Evolutionary conservation across 2,797 vertebrate genomes (phyloP), one percentile per base, ranked within the genome.

Genomic region (Schizopygopsis pylzovi): DNA sequence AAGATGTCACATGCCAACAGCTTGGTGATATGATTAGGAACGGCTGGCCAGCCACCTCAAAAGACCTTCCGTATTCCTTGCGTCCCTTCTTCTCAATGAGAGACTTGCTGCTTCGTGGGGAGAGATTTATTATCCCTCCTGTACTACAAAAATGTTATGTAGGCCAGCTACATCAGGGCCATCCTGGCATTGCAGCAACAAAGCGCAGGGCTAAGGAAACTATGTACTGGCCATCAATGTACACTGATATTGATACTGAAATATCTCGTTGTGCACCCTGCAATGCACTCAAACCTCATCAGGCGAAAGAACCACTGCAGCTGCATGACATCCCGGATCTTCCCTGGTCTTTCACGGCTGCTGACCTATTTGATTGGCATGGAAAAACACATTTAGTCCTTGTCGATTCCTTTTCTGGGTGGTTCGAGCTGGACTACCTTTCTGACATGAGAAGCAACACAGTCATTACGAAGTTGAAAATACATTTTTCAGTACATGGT

Each of bases 251-350:
- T 11, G 28, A 54, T 4, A 33, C 16, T 37, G 73, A 76, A 2
- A 9, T 76, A 1, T 54, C 47, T 54, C 18, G 5, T 37, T 68
- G 33, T 0, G 0, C 15, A 67, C 65, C 73, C 25, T 54, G 16
- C 33, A 39, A 68, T 68, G 65, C 65, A 39, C 33, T 68, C 16
- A 54, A 37, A 76, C 18, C 28, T 3, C 73, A 54, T 76, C 28
- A 54, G 25, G 1, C 0, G 6, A 76, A 54, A 54, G 16, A 76
- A 76, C 18, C 49, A 20, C 25, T 71, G 39, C 80, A 71, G 6
- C 59, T 84, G 18, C 59, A 84, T 47, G 63, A 72, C n/a, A 61
- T 72, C 15, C 65, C 39, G 7, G 25, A 85, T 71, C 37, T 25
- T 39, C 45, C 7, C 1, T 68, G 45, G 59, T 47, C 43, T 65